A percentile compares a stretch with the other conserved stretches of the same genome.
These are phyloP conservation scores for Aulostomus chinensis DNA, from an alignment of 2,797 vertebrate species.

Conservation along the genomic window DNA sequence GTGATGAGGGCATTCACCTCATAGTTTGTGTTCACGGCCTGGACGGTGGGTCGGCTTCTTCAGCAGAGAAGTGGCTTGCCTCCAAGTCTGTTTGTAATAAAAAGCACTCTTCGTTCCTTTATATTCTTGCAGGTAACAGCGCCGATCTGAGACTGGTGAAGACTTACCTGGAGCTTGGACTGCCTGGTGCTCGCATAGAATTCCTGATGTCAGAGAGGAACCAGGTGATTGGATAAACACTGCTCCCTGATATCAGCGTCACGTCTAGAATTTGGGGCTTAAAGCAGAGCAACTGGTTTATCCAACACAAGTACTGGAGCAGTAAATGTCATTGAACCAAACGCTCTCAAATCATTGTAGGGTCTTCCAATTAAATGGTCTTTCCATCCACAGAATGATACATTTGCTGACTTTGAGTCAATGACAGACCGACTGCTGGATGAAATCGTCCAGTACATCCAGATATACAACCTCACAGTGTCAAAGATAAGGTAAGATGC, in stretches of 20 bases:
- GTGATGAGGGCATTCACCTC: slow-evolving; percentile 94
- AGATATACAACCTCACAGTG: slow-evolving; percentile 95
- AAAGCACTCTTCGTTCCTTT: neutral
- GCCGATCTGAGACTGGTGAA: slow-evolving; percentile 97
- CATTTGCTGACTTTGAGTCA: slow-evolving; percentile 99
- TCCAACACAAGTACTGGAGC: too few species aligned
- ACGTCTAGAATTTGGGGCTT: too few species aligned
- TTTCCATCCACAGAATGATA: slow-evolving; percentile 99
- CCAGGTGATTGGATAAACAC: slow-evolving; percentile 80
- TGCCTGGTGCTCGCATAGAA: slow-evolving; percentile 93
- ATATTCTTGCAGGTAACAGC: slow-evolving; percentile 87
- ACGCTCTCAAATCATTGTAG: too few species aligned
- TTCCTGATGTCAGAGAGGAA: slow-evolving; percentile 99
- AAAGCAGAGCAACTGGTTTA: too few species aligned
- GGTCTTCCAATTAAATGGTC: too few species aligned
- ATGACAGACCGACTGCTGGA: slow-evolving; percentile 98
- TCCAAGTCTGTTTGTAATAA: neutral
- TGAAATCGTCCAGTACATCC: slow-evolving; percentile 98
- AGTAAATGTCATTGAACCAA: too few species aligned
- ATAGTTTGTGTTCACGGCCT: slow-evolving; percentile 97
- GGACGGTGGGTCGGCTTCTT: slow-evolving; percentile 82
- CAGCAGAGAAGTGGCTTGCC: neutral
- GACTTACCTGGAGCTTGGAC: slow-evolving; percentile 96
- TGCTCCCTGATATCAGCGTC: too few species aligned
- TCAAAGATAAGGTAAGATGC: slow-evolving; percentile 94